Base-by-base conservation (phyloP, 2,113 vertebrate species). In the Myrmecobius fasciatus region DNA sequence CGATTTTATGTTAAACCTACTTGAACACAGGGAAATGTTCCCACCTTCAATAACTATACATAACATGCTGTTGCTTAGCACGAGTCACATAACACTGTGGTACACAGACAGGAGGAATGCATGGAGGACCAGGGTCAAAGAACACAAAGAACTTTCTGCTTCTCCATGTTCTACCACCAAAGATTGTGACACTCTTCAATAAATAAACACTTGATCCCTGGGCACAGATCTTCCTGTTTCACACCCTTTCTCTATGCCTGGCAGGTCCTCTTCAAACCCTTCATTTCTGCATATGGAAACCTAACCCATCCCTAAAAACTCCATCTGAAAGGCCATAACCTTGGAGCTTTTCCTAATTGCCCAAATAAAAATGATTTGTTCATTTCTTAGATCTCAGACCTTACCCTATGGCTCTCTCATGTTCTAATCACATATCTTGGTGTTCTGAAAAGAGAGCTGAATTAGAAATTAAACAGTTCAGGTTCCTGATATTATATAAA, bases 151-250 rank as follows among this genome's bases (percentile, higher is more conserved):
- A 1, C 90, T 28, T 17, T 52, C 24, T 53, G 26, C 49, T 60
- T 25, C 31, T 47, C 53, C 31, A 28, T 46, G n/a, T 49, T n/a
- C 53, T 54, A 51, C 46, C 75, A 48, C n/a, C 25, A 75, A 54
- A 7, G 28, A 48, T 25, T 53, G 43, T 0, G 90, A 9, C 11
- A 46, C 91, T 3, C 3, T 26, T 92, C 89, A 90, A 47, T 94
- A 52, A 91, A 93, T n/a, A 83, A 25, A 91, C 67, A 83, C 67
- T 83, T 83, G 67, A 83, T 83, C 36, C n/a, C 67, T 83, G n/a
- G 1, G 67, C 36, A 43, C n/a, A 83, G n/a, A 83, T 83, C 67
- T 83, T 83, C 67, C 67, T 43, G 67, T n/a, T n/a, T 83, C 17
- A 83, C 20, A 83, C 67, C 67, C 22, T 83, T 83, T 83, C 20